Evolutionary conservation across 2,888 invertebrate genomes (phyloP).

Genomic region (Yponomeuta cagnagella): DNA sequence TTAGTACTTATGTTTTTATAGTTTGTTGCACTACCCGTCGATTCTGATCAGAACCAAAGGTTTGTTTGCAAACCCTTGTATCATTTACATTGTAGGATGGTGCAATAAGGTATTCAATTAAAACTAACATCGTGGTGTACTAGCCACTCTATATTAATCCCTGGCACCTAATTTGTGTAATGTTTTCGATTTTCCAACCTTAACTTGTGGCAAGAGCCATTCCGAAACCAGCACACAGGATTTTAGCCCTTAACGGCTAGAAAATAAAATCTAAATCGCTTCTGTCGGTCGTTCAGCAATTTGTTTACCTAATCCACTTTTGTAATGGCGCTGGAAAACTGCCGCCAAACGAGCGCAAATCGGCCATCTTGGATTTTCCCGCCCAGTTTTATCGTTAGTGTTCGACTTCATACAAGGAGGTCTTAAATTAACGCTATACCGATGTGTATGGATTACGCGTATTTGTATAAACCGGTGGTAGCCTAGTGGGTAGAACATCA

Average conservation of each 20-base stretch:
- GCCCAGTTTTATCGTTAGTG: constrained; percentile 34
- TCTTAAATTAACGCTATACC: neutral
- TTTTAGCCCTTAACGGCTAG: neutral
- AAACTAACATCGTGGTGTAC: neutral
- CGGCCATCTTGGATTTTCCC: constrained; percentile 54
- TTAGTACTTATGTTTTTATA: too few relatives aligned
- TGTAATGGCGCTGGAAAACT: constrained; percentile 52
- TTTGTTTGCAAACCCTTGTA: too few relatives aligned
- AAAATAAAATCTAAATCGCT: neutral
- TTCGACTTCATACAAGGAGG: neutral
- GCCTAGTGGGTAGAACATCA: too few relatives aligned
- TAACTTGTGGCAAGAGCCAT: constrained; percentile 48
- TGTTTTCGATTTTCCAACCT: constrained; percentile 60
- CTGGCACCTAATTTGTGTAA: constrained; percentile 57
- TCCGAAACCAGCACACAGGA: constrained; percentile 26
- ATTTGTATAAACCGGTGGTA: too few relatives aligned
- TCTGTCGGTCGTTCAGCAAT: neutral
- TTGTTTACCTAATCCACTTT: constrained; percentile 25
- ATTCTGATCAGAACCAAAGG: too few relatives aligned
- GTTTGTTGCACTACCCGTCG: too few relatives aligned
- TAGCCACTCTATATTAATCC: constrained; percentile 34
- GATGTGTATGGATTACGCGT: too few relatives aligned
- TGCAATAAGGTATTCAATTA: too few relatives aligned
- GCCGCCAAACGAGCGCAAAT: constrained; percentile 44
- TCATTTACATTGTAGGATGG: too few relatives aligned